These are phyloP conservation scores for Muraenolepis orangiensis DNA, from an alignment of 2,797 vertebrate genomes.

Conservation along the genomic window DNA sequence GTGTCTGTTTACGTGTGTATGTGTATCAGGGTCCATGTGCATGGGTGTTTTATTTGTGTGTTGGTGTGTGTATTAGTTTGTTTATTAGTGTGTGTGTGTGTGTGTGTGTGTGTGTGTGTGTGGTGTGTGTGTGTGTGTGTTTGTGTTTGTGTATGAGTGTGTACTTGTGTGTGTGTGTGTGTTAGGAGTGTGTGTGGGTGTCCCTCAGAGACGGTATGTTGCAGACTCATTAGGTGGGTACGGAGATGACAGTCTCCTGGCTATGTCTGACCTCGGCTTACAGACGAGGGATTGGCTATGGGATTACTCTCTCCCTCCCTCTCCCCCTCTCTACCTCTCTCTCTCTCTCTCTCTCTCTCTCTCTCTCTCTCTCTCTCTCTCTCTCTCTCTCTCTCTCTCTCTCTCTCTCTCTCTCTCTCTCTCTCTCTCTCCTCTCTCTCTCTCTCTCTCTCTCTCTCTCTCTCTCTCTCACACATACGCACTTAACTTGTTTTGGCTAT, in stretches of 20 bases:
- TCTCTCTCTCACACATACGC: slow-evolving; percentile 18
- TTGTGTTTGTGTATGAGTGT: not conserved
- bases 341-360: slow-evolving; percentile 20
- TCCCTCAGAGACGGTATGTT: slow-evolving; percentile 33
- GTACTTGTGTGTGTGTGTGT: not conserved
- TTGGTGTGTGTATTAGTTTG: slow-evolving; percentile 3
- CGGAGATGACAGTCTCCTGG: slow-evolving; percentile 54
- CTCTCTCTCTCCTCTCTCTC: slow-evolving; percentile 23
- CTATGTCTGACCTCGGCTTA: slow-evolving; percentile 57
- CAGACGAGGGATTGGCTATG: slow-evolving; percentile 43
- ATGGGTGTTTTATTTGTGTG: slow-evolving; percentile 11
- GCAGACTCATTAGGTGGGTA: slow-evolving; percentile 52
- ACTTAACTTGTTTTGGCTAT: slow-evolving; percentile 46
- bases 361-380: slow-evolving; percentile 19
- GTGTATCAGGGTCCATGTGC: not conserved
- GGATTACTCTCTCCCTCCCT: slow-evolving; percentile 29
- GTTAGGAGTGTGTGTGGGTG: not conserved
- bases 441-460: slow-evolving; percentile 15
- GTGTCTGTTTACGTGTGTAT: not conserved
- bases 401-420: slow-evolving; percentile 10
- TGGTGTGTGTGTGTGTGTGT: not conserved
- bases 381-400: slow-evolving; percentile 8
- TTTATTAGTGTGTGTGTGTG: slow-evolving; percentile 8
- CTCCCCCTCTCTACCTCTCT: slow-evolving; percentile 6
- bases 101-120: not conserved